These are phyloP conservation scores for Diabrotica balteata DNA, from an alignment of 2,888 invertebrate species.

Conservation along the genomic window DNA sequence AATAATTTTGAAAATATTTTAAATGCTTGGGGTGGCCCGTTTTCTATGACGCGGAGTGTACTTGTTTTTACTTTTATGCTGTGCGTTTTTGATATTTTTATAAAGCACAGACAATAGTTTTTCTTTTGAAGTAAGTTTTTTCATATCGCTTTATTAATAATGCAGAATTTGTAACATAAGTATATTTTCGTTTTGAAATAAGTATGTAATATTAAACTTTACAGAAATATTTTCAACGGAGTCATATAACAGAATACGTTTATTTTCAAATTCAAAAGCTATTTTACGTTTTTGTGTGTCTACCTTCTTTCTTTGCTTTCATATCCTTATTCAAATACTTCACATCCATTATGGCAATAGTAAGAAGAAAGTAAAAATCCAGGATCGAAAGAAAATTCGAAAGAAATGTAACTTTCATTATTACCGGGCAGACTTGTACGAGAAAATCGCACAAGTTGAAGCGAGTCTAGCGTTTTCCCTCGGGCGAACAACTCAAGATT, in stretches of 20 bases:
- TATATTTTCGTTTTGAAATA: no score
- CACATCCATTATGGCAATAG: conserved; percentile 17
- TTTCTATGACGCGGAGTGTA: no score
- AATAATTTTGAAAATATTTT: no score
- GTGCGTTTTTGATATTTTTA: no score
- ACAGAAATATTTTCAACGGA: no score
- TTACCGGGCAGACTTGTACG: conserved; percentile 19
- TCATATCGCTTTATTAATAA: no score
- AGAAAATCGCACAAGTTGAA: conserved; percentile 45
- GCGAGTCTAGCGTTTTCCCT: conserved; percentile 60
- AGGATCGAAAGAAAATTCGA: conserved; percentile 26
- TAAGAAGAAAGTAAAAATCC: conserved; percentile 21
- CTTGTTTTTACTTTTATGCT: no score
- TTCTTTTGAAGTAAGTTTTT: no score
- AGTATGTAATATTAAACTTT: no score
- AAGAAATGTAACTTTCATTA: conserved; percentile 33
- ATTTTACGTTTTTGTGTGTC: conserved; percentile 2
- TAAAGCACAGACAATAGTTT: no score
- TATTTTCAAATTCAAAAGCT: conserved; percentile 1
- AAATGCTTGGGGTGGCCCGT: no score
- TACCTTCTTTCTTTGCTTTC: conserved; percentile 10
- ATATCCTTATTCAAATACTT: conserved; percentile 19
- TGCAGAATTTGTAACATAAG: no score
- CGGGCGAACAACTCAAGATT: conserved; percentile 75
- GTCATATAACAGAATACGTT: not conserved